A percentile compares a stretch with the other conserved stretches of the same genome.
Conservation (phyloP, 2,113 vertebrate species). For the Sebastes schlegelii region DNA sequence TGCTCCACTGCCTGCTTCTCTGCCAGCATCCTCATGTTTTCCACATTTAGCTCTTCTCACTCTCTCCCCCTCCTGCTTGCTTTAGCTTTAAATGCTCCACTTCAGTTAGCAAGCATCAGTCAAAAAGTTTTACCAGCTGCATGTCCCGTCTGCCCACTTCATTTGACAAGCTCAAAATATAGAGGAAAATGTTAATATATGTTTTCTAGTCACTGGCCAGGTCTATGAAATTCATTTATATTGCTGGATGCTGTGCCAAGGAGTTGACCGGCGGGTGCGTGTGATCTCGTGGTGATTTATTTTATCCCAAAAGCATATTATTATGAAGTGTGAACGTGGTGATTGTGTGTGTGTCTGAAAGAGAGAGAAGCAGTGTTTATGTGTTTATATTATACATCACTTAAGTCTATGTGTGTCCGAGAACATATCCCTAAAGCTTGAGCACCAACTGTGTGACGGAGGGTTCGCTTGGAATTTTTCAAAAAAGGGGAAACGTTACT, state of each 20-base stretch:
- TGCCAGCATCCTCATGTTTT: slow-evolving; percentile 78
- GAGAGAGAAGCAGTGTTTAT: slow-evolving; percentile 34
- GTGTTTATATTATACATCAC: slow-evolving; percentile 33
- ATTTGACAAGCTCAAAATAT: slow-evolving; percentile 74
- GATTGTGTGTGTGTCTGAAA: not conserved
- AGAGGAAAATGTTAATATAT: slow-evolving; percentile 76
- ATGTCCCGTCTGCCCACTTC: slow-evolving; percentile 53
- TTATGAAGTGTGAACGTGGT: slow-evolving; percentile 66
- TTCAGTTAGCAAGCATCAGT: slow-evolving; percentile 66
- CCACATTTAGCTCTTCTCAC: slow-evolving; percentile 79
- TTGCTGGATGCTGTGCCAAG: slow-evolving; percentile 60
- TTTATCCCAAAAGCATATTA: slow-evolving; percentile 75
- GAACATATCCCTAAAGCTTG: slow-evolving; percentile 19
- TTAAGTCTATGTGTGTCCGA: slow-evolving; percentile 35
- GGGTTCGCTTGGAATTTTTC: slow-evolving; percentile 35
- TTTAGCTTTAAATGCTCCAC: slow-evolving; percentile 64
- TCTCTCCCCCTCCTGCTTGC: slow-evolving; percentile 64
- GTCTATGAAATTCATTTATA: slow-evolving; percentile 76
- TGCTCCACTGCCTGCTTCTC: slow-evolving; percentile 51
- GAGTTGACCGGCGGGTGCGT: slow-evolving; percentile 52
- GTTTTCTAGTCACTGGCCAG: slow-evolving; percentile 69
- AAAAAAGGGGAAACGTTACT: slow-evolving; percentile 51
- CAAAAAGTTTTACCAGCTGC: slow-evolving; percentile 78
- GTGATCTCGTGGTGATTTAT: slow-evolving; percentile 78
- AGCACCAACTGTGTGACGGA: slow-evolving; percentile 43